These are phyloP conservation scores for Pardosa pseudoannulata DNA, from an alignment of 2,888 invertebrate species.

Conservation along the genomic window DNA sequence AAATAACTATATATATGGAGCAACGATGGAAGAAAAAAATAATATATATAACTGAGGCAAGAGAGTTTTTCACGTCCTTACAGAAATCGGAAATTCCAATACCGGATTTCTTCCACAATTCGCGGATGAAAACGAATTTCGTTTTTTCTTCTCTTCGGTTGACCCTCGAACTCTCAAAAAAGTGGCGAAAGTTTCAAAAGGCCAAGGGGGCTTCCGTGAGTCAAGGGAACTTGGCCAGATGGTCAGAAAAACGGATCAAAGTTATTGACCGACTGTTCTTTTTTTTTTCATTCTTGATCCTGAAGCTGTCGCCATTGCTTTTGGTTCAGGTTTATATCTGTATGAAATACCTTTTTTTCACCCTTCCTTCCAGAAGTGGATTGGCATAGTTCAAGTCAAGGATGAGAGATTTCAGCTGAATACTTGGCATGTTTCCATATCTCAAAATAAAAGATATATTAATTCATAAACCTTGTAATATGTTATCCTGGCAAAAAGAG, in stretches of 20 bases:
- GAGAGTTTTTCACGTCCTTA: constrained; percentile 33
- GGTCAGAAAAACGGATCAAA: constrained; percentile 50
- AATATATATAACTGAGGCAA: constrained; percentile 30
- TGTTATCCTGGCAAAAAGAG: no score
- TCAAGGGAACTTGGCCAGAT: constrained; percentile 69
- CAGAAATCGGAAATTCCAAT: constrained; percentile 67
- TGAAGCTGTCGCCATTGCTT: background rate
- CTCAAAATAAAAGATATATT: no score
- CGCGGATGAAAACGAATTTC: constrained; percentile 59
- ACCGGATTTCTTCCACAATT: constrained; percentile 37
- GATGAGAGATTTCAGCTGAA: no score
- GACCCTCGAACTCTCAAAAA: constrained; percentile 59
- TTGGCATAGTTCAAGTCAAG: no score
- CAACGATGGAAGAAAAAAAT: constrained; percentile 21
- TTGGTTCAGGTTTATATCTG: background rate
- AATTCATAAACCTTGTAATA: no score
- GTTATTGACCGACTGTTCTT: constrained; percentile 40
- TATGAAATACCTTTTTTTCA: no score
- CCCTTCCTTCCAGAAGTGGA: no score
- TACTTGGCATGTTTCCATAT: no score
- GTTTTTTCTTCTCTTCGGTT: constrained; percentile 20
- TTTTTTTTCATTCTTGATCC: constrained; percentile 3
- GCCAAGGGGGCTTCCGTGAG: constrained; percentile 47
- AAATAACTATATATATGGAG: no score
- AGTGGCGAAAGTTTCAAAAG: constrained; percentile 59